Evolutionary conservation across 2,797 vertebrate genomes (phyloP), one percentile per base, ranked within the genome.

Genomic region (Acipenser ruthenus): DNA sequence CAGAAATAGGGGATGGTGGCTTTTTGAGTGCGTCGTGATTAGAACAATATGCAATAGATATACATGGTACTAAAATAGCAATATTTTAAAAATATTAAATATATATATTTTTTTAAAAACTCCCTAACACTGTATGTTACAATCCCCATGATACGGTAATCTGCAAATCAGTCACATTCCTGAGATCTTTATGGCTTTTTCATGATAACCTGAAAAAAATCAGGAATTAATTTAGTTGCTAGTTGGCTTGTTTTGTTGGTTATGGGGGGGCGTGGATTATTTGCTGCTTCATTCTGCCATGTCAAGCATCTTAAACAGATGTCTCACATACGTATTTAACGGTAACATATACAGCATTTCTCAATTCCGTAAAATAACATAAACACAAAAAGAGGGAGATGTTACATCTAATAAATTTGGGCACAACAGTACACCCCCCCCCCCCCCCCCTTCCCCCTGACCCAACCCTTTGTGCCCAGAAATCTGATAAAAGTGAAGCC

Each of bases 61-160:
- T 79, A 71, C 62, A 80, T 70, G 69, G 78, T 84, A 84, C 77
- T 84, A 87, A 88, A 86, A 85, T 82, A 87, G 77, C 82, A 81
- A 78, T 78, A 81, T 79, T 55, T 79, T 79, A 79, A 77, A 78
- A 75, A 81, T 86, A 85, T 88, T 85, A 85, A 79, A 77, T 76
- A 68, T 55, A 77, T 78, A 78, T 68, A 77, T 67, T 78, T 73
- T 9, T 18, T 72, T 69, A 71, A 74, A 64, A 69, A 74, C 80
- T 9, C 12, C 52, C 67, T 82, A 77, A 53, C 62, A 50, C 71
- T 23, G 64, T 67, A 71, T 63, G 68, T 70, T 72, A 80, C 75
- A 75, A 37, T 74, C 70, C 68, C 78, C 71, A 69, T 75, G 74
- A 78, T 71, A 80, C 62, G 18, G 73, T 62, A 62, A 78, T 78